These are phyloP conservation scores for Chiloscyllium punctatum DNA, from an alignment of 2,797 vertebrate genomes.

Conservation along the genomic window DNA sequence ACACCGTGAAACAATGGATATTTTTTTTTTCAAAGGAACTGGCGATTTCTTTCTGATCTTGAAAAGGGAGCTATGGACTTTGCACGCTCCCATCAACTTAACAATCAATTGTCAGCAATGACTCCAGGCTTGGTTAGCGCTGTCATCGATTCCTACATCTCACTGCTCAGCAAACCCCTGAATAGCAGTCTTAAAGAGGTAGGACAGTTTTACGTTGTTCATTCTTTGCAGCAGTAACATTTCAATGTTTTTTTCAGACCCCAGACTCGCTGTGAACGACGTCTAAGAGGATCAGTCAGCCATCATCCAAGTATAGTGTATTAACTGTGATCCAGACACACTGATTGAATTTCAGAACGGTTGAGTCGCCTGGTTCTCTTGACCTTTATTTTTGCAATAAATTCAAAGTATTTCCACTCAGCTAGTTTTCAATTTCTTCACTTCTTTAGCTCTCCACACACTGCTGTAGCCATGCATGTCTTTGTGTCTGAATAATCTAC, in stretches of 20 bases:
- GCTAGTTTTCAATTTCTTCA: not conserved
- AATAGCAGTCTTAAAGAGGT: not conserved
- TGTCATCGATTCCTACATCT: not conserved
- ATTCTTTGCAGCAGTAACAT: not conserved
- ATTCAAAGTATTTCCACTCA: not conserved
- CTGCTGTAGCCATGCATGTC: not conserved
- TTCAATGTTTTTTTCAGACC: not conserved
- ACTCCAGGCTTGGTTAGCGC: not conserved
- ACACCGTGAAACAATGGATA: not conserved
- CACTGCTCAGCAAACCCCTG: not conserved
- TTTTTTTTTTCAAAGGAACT: not conserved
- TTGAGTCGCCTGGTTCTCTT: not conserved
- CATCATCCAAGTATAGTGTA: not conserved
- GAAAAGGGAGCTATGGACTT: not conserved
- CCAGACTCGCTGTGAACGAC: not conserved
- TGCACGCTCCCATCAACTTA: not conserved
- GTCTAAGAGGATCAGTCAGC: not conserved
- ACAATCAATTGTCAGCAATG: not conserved
- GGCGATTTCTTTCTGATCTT: not conserved
- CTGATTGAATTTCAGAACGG: not conserved
- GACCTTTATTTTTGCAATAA: not conserved
- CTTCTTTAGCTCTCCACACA: not conserved
- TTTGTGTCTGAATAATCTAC: not conserved
- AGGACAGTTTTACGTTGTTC: not conserved
- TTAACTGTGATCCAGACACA: not conserved